phyloP scores from a whole-genome alignment of 2,113 vertebrate genomes.

The Rafetus swinhoei region DNA sequence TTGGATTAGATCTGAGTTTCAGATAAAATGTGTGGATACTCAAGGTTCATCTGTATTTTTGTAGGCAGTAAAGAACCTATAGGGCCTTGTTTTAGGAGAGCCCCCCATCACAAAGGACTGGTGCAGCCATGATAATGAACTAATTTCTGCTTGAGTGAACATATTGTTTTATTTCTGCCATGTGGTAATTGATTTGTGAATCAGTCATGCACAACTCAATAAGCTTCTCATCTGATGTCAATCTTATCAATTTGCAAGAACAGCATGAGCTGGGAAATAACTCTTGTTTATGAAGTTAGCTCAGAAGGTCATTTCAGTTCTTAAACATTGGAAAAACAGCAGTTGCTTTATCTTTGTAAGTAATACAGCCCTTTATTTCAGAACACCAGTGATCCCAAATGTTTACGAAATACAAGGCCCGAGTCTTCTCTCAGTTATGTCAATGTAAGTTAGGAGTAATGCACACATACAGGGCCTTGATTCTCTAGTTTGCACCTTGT shows the following conservation, averaged over 20 bases:
- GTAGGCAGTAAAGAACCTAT: background rate
- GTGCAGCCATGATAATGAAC: background rate
- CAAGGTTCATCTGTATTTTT: background rate
- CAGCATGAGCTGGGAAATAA: rapidly evolving
- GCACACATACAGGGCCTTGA: background rate
- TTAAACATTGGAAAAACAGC: background rate
- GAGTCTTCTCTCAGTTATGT: background rate
- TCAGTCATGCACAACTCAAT: background rate
- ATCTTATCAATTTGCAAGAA: background rate
- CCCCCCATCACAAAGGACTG: background rate
- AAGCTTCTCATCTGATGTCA: background rate
- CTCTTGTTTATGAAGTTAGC: background rate
- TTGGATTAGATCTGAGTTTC: background rate
- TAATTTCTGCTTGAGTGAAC: background rate
- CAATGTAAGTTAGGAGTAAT: background rate
- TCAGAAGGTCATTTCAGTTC: background rate
- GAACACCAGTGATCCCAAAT: background rate
- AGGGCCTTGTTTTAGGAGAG: background rate
- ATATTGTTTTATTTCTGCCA: background rate
- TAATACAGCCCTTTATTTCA: background rate
- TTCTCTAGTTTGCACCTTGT: background rate
- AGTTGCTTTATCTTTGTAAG: background rate
- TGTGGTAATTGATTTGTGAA: background rate
- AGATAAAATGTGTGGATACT: background rate
- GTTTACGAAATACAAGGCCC: background rate